A percentile compares a stretch with the other conserved stretches of the same genome.
phyloP scores from a whole-genome alignment of 2,797 vertebrate species.

The Pantherophis vulpinus region DNA sequence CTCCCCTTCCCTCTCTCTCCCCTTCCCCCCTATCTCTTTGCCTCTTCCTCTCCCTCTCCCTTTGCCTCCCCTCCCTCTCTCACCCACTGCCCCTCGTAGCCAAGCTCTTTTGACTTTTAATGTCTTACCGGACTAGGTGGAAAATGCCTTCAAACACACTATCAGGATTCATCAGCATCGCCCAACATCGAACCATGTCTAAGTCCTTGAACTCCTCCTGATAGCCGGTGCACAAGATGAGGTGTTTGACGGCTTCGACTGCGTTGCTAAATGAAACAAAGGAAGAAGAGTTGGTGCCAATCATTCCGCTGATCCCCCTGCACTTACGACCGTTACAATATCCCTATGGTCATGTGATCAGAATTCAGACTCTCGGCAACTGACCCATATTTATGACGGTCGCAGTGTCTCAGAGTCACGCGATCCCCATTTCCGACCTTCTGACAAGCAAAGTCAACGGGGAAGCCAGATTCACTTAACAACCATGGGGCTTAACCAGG shows the following conservation, averaged over 20 bases:
- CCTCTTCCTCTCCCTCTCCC: too few relatives aligned
- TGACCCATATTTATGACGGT: neutral
- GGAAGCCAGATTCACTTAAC: neutral
- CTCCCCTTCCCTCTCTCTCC: too few relatives aligned
- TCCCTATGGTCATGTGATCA: neutral
- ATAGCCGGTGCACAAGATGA: neutral
- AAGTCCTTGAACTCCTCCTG: neutral
- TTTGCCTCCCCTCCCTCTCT: neutral
- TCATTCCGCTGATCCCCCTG: neutral
- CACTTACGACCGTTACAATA: neutral
- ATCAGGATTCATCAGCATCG: too few relatives aligned
- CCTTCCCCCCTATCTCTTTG: too few relatives aligned
- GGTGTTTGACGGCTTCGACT: neutral
- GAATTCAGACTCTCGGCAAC: too few relatives aligned
- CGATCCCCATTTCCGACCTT: too few relatives aligned
- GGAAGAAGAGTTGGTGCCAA: neutral
- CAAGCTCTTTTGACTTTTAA: too few relatives aligned
- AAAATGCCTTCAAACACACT: too few relatives aligned
- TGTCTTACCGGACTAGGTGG: too few relatives aligned
- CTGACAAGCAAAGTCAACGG: neutral
- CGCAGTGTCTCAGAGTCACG: neutral
- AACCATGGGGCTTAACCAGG: neutral
- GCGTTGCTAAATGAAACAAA: neutral
- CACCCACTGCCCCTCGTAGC: neutral
- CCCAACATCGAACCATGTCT: rapidly evolving